Base-by-base conservation (phyloP, 1,140 invertebrate species). In the Tachypleus tridentatus region DNA sequence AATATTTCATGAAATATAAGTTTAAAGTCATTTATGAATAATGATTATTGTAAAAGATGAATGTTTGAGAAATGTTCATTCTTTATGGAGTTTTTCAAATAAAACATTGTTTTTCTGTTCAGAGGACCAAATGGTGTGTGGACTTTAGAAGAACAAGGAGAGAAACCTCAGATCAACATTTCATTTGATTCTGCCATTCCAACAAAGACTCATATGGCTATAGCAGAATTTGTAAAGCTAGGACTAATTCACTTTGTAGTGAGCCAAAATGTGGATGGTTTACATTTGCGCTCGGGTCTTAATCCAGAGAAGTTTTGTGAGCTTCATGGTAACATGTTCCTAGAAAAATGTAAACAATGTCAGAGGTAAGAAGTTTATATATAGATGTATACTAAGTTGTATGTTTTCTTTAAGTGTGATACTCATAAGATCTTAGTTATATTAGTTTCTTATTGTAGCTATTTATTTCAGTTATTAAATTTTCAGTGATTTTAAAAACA, bases 281-380 rank as follows among this genome's bases (percentile, higher is more conserved):
- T 99, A 49, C 94, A 98, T 80, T 77, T 97, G n/a, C 83, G 88
- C 72, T 94, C 91, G 54, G 93, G 93, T 10, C 77, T 98, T 66
- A 77, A 83, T 9, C 81, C 94, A 64, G 82, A 85, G 69, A 78
- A 86, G 74, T 77, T 99, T 63, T 85, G 94, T 52, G 97, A 99
- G 79, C 79, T 99, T 50, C 97, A 99, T 82, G 97, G 97, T 52
- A 98, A 99, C 76, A 97, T 99, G 87, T 98, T 96, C 78, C 82
- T 91, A 58, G 93, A 97, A 78, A 86, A 95, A 74, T 99, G 96
- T 76, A 86, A 87, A 72, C 84, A 86, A 73, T 99, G 96, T 80
- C 81, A 86, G 76, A 91, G 84, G 90, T 92, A 81, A 71, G 68
- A 68, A 29, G 29, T 29, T 29, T 29, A 29, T 29, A 29, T 29